Base-by-base conservation (phyloP, 2,113 vertebrate genomes). In the Arothron firmamentum region DNA sequence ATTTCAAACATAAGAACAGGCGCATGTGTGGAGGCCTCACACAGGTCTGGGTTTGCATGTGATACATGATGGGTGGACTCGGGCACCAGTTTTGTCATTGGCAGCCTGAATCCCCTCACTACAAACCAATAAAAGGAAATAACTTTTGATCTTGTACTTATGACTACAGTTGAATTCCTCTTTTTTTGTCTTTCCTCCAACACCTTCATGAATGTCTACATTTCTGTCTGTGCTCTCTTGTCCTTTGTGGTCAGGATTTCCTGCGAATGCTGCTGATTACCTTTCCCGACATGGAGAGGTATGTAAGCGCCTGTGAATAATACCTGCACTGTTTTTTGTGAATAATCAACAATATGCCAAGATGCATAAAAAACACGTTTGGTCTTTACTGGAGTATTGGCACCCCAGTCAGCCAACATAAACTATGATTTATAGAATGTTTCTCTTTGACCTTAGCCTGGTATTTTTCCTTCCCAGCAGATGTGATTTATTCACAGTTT, bases 231-330 rank as follows among this genome's bases (percentile, higher is more conserved):
- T 74, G 18, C 63, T 41, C 59, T 42, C 15, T 23, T 80, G 78
- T 47, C 52, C 82, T 84, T 50, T 18, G 90, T 85, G 81, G 85
- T 64, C 78, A 99, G 97, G 95, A 98, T 88, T 98, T 99, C 80
- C 92, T 98, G 81, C 88, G 77, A 82, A 93, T 94, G 93, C 79
- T 97, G 58, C 86, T 97, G 89, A 92, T 92, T 72, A 88, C 85
- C 49, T 89, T 93, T 78, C 92, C 95, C 77, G 85, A 92, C 88
- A 81, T 93, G 75, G 88, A 90, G 87, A 72, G 88, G 96, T 98
- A 71, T 82, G 95, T 94, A 87, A 74, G 91, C 87, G 56, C n/a
- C 46, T 66, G 59, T 69, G 63, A 81, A 60, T 65, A 70, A 66
- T 62, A 46, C 72, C 67, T 41, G 34, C 45, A 58, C 57, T 68